phyloP scores from a whole-genome alignment of 2,888 invertebrate genomes.

The Camptogramma bilineatum region DNA sequence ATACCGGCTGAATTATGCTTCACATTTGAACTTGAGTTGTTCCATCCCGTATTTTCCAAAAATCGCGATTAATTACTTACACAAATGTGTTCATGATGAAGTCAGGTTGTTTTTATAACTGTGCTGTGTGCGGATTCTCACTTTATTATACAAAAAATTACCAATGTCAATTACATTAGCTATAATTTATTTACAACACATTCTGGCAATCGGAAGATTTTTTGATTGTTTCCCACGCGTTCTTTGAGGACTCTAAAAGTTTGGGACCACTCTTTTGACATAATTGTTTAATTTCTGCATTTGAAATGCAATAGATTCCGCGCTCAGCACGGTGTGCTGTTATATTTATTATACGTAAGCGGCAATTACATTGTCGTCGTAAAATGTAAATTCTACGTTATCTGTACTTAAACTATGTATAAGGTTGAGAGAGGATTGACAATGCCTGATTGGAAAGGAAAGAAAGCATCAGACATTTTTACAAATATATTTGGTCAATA shows the following conservation, averaged over 20 bases:
- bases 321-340: conserved; percentile 38
- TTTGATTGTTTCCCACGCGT: conserved; percentile 26
- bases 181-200: conserved; percentile 39
- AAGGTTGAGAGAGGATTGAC: conserved; percentile 34
- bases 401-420: conserved; percentile 57
- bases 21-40: conserved; percentile 27
- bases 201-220: conserved; percentile 25
- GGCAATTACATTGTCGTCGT: conserved; percentile 48
- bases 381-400: conserved; percentile 57
- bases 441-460: conserved; percentile 19
- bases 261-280: conserved; percentile 31
- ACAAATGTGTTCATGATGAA: conserved; percentile 29
- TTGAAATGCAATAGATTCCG: conserved; percentile 40
- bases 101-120: conserved; percentile 21
- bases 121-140: conserved; percentile 38
- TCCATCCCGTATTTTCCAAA: conserved; percentile 5
- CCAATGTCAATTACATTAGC: conserved; percentile 55
- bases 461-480: conserved; percentile 24
- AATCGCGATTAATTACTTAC: conserved; percentile 9
- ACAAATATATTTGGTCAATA: conserved; percentile 26
- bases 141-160: conserved; percentile 28
- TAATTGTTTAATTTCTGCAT: conserved; percentile 39
- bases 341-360: conserved; percentile 42
- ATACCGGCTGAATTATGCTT: conserved; percentile 28
- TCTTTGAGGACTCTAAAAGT: conserved; percentile 43